Evolutionary conservation across 2,888 invertebrate species (phyloP), one percentile per base, ranked within the genome.

Genomic region (Dichetophora obliterata): DNA sequence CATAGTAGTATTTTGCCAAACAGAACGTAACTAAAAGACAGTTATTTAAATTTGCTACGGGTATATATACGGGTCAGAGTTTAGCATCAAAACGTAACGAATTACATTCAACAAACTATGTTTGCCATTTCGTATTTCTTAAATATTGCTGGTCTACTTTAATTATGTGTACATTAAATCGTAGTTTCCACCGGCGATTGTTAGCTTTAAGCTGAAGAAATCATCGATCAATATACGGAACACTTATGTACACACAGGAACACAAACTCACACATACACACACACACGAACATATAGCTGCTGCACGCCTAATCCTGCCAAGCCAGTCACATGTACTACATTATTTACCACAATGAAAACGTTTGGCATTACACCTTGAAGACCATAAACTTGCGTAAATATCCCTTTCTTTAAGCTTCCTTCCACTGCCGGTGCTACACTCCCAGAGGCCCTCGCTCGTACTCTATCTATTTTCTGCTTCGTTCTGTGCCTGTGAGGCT

Each of bases 331-430:
- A 72, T 27, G 59, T 71, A 71, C 59, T 71, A 22, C 71, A 59
- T 71, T 71, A 71, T 71, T 71, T 31, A 71, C 57, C 71, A 59
- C 71, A 71, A 71, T 71, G 71, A 71, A 68, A 71, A 71, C 71
- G 71, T 71, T 59, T 71, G 71, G 71, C 57, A 34, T 71, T 43
- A 71, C 71, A 71, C 71, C 71, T 71, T 37, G 71, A 43, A 43
- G 71, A 71, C 71, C 71, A 71, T 71, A 57, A 71, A 71, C 71
- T 59, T 43, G 71, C 57, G 48, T 68, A 68, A 68, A 68, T 24
- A 31, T 71, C 57, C 71, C 22, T 57, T 22, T 22, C 43, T 22
- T 31, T 65, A 5, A 31, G 14, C 34, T 19, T 63, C 31, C 31
- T 16, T 9, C 54, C 54, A 19, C 19, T 22, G 22, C 54, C 22